Percentiles rank a stretch among this genome's conserved stretches.
phyloP scores from a whole-genome alignment of 2,113 vertebrate species.

The Caracal caracal region DNA sequence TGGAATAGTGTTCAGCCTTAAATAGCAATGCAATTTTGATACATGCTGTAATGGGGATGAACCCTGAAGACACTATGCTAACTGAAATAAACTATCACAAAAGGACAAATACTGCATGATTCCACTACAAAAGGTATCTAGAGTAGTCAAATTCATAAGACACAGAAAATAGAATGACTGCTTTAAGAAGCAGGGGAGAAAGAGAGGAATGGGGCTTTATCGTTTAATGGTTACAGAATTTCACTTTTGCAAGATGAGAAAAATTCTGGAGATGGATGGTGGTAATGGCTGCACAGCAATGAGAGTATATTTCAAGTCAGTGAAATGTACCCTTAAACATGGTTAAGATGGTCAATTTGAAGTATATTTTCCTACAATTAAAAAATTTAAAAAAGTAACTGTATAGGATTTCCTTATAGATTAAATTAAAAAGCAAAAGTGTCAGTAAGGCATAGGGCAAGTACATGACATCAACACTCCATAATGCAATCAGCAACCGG shows the following conservation, averaged over 20 bases:
- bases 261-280: background rate
- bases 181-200: background rate
- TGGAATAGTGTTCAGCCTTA: background rate
- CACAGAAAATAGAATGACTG: background rate
- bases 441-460: background rate
- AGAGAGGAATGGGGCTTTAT: background rate
- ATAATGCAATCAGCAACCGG: background rate
- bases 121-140: background rate
- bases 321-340: background rate
- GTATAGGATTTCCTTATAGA: background rate
- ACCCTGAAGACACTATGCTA: background rate
- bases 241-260: background rate
- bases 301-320: background rate
- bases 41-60: background rate
- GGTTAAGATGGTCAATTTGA: background rate
- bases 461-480: background rate
- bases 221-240: background rate
- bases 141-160: background rate
- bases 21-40: background rate
- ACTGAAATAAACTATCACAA: background rate
- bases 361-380: background rate
- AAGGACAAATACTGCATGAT: background rate
- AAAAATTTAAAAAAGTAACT: background rate
- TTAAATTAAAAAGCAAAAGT: background rate
- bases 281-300: background rate